Base-by-base conservation (phyloP, 2,797 vertebrate species). In the Thalassophryne amazonica region DNA sequence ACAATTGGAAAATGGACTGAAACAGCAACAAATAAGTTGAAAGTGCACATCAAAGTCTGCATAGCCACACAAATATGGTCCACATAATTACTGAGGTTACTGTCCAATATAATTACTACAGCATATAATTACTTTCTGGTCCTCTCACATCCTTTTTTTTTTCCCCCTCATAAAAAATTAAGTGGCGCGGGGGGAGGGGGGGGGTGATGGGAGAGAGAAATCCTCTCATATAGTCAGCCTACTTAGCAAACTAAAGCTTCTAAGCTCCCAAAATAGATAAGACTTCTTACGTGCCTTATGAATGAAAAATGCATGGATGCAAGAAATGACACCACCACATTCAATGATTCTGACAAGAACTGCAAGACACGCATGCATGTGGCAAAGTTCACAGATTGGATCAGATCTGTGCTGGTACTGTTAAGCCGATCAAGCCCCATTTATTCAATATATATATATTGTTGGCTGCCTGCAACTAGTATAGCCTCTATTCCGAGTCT, bases 271-370 rank as follows among this genome's bases (percentile, higher is more conserved):
- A 81, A 85, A 85, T 80, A 81, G 73, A 76, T 51, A 51, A 68
- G 60, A 73, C 62, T 72, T 35, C 52, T 78, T 79, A 75, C 54
- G 84, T 83, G 59, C 30, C 83, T 80, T 69, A 83, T 86, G 48
- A 65, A 85, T 80, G 62, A 64, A 66, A 61, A 41, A 66, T 4
- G 8, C 49, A 47, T 9, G 54, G 42, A 72, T 76, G 67, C 42
- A 61, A 64, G 60, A 61, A 69, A 69, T 60, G 50, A 66, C 57
- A 41, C 16, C 46, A 64, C 55, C 60, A 54, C 73, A 48, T 73
- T 50, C 46, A 8, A 21, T 7, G 15, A 48, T 46, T 73, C 58
- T 49, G 28, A 62, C 43, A 60, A 58, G 41, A 56, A 34, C 23
- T 27, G 30, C 13, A 43, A 73, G 48, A 61, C 51, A 57, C 37